Percentiles rank a stretch among this genome's conserved stretches.
Evolutionary conservation across 64 coral and sea anemone genomes (phyloP).

Genomic region (Stichodactyla mertensii): DNA sequence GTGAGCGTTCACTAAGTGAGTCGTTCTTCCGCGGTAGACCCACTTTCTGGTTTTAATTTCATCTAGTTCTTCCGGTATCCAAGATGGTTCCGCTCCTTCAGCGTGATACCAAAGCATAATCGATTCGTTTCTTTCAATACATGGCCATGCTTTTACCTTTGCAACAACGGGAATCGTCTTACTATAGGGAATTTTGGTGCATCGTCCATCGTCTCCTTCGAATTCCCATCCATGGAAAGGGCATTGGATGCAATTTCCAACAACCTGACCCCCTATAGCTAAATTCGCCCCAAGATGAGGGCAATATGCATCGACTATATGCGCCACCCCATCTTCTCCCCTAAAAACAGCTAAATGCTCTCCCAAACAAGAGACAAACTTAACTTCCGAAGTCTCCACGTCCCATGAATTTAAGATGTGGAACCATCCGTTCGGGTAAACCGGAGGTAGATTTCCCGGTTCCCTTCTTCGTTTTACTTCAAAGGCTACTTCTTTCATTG

Average conservation of each 20-base stretch:
- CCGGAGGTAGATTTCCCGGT: slow-evolving; percentile 69
- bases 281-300: slow-evolving; percentile 94
- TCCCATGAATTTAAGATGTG: slow-evolving; percentile 51
- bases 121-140: slow-evolving; percentile 59
- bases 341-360: slow-evolving; percentile 84
- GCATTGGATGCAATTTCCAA: slow-evolving; percentile 74
- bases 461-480: slow-evolving; percentile 45
- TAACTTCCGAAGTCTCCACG: slow-evolving; percentile 45
- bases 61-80: slow-evolving; percentile 76
- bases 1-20: slow-evolving; percentile 80
- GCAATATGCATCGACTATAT: slow-evolving; percentile 82
- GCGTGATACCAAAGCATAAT: slow-evolving; percentile 91
- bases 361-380: slow-evolving; percentile 64
- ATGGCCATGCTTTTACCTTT: slow-evolving; percentile 65
- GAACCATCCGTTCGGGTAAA: slow-evolving; percentile 94
- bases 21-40: slow-evolving; percentile 58
- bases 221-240: slow-evolving; percentile 94
- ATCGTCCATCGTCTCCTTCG: slow-evolving; percentile 59
- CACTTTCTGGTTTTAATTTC: slow-evolving; percentile 69
- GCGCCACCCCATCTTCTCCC: slow-evolving; percentile 63
- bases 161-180: slow-evolving; percentile 65
- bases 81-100: slow-evolving; percentile 69
- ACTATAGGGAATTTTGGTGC: slow-evolving; percentile 72
- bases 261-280: slow-evolving; percentile 73
- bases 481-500: slow-evolving; percentile 63